Evolutionary conservation across 2,888 invertebrate species (phyloP), one percentile per base, ranked within the genome.

Genomic region (Sceliomorpha sp.): DNA sequence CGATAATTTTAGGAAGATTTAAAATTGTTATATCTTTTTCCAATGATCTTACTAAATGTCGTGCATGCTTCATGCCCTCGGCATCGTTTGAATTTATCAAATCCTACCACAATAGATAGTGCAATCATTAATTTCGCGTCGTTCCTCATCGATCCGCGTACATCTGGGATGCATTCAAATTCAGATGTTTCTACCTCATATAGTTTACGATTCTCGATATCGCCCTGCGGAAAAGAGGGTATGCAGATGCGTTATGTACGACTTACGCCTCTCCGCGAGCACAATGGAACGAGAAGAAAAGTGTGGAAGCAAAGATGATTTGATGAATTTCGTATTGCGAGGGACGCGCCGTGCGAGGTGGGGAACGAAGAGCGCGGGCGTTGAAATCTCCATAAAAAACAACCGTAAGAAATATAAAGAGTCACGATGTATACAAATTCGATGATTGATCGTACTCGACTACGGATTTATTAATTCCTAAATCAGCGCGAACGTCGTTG

Each of bases 111-210:
- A n/a, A n/a, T n/a, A n/a, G n/a, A n/a, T n/a, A n/a, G n/a, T n/a
- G n/a, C n/a, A n/a, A n/a, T n/a, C n/a, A n/a, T n/a, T n/a, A n/a
- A n/a, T n/a, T n/a, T n/a, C n/a, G n/a, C n/a, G n/a, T n/a, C n/a
- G n/a, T n/a, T n/a, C n/a, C n/a, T n/a, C n/a, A n/a, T n/a, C n/a
- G n/a, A 7, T 24, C 51, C 51, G 39, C 20, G 39, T 44, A 27
- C 44, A 10, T 13, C 45, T 12, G 24, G 10, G 15, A 55, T 55
- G 73, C 70, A 79, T 77, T 80, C 75, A 74, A 79, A 79, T 79
- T 78, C 78, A 76, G 76, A 83, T 82, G 77, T 82, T 85, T 85
- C 85, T 85, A 83, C 78, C 81, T 84, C 85, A 83, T 85, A 80
- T 85, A 84, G 75, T 84, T 85, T 85, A 84, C 80, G 84, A 81